Conservation (phyloP, 2,888 invertebrate species). For the Amphiduros pacificus region DNA sequence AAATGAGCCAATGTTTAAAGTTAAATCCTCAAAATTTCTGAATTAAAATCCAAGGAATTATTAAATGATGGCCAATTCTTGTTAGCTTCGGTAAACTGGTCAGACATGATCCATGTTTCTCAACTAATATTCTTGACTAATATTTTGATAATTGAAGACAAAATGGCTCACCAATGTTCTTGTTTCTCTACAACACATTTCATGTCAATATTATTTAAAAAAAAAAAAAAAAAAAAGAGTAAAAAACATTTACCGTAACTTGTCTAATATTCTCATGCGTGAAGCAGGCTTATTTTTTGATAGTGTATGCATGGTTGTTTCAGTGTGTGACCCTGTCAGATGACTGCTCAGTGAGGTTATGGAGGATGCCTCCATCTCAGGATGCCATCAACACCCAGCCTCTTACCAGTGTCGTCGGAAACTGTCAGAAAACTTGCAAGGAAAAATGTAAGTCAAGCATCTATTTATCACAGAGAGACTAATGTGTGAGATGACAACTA, state of each 20-base stretch:
- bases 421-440: constrained; percentile 6
- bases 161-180: no score
- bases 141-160: no score
- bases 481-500: no score
- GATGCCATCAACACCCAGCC: not conserved
- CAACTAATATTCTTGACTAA: no score
- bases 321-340: constrained; percentile 31
- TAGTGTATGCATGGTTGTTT: not conserved
- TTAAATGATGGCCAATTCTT: no score
- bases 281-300: not conserved
- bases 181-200: no score
- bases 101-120: no score
- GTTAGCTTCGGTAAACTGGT: no score
- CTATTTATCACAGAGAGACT: no score
- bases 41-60: no score
- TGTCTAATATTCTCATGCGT: not conserved
- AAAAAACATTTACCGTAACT: not conserved
- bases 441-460: constrained; percentile 11
- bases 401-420: not conserved
- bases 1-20: not conserved
- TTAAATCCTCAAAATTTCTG: not conserved
- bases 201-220: no score
- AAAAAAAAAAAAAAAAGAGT: not conserved
- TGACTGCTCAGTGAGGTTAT: constrained; percentile 27
- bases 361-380: constrained; percentile 19